Evolutionary conservation across 2,113 vertebrate genomes (phyloP), one percentile per base, ranked within the genome.

Genomic region (Lepisosteus oculatus): DNA sequence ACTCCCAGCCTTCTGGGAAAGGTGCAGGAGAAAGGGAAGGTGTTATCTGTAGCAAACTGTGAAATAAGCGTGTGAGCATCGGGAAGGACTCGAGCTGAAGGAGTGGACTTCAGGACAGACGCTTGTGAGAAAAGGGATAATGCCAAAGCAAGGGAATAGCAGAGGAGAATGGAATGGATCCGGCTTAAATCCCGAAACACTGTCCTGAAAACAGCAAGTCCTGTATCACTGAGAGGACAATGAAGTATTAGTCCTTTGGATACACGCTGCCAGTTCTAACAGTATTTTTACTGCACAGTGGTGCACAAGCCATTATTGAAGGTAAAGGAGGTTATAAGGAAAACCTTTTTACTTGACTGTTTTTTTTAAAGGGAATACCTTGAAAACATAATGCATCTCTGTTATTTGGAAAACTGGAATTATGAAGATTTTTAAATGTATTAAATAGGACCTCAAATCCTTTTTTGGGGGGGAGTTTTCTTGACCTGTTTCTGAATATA

Each of bases 351-450:
- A 77, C 59, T 76, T 77, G 69, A 74, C 63, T 79, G 69, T 71
- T 76, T 61, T 71, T 68, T 63, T 74, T 11, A 67, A 69, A 77
- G 71, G 61, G 69, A 73, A 47, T 66, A 70, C 69, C 74, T 70
- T 80, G 79, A 76, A 81, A 78, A 89, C 17, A 80, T 51, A 63
- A 81, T 67, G 66, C 82, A 90, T 92, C 88, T 91, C 84, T 73
- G 55, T 90, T 61, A 86, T 80, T 84, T 82, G 8, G 76, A 79
- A 89, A 94, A 95, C 93, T 95, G 94, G 93, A 95, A 94, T 92
- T 83, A 80, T 88, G 55, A 84, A 83, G 81, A 85, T 92, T 91
- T 89, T 91, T 92, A 90, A 90, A 86, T 86, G 74, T 82, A 67
- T 80, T 83, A 77, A 73, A 61, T 65, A 83, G 80, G 88, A 92